Conservation (phyloP, 1,140 invertebrate genomes). For the Ceratitis capitata region DNA sequence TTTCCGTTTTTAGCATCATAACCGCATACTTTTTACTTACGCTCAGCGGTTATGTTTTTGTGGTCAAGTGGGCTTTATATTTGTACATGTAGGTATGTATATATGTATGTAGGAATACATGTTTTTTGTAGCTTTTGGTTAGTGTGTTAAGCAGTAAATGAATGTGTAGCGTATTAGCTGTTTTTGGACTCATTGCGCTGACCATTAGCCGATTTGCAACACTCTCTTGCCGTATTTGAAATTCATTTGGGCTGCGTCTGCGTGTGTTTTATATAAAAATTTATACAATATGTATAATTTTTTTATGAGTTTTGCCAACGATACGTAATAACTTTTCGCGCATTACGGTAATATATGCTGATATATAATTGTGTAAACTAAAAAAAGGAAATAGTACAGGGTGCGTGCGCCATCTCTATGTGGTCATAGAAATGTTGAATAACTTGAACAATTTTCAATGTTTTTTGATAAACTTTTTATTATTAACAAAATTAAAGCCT, state of each 20-base stretch:
- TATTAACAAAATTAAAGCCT: too few relatives aligned
- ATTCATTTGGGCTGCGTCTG: neutral
- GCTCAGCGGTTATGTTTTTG: neutral
- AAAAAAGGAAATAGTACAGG: too few relatives aligned
- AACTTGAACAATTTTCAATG: too few relatives aligned
- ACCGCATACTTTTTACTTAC: neutral
- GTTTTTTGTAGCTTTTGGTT: neutral
- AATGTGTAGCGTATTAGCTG: neutral
- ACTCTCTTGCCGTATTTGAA: neutral
- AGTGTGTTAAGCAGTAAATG: too few relatives aligned
- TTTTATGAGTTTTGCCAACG: too few relatives aligned
- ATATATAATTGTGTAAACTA: too few relatives aligned
- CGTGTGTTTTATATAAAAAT: neutral
- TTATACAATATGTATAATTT: too few relatives aligned
- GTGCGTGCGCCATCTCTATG: too few relatives aligned
- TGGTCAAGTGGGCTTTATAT: neutral
- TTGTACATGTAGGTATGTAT: neutral
- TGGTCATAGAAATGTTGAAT: too few relatives aligned
- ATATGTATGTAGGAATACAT: neutral
- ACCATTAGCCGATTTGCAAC: constrained; percentile 10
- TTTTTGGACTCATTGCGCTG: neutral
- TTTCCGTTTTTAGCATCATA: neutral
- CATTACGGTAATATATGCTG: too few relatives aligned
- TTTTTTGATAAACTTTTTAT: too few relatives aligned
- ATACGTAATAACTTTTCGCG: too few relatives aligned